Evolutionary conservation across 2,888 invertebrate species (phyloP), one percentile per base, ranked within the genome.

Genomic region (Erebia epiphron): DNA sequence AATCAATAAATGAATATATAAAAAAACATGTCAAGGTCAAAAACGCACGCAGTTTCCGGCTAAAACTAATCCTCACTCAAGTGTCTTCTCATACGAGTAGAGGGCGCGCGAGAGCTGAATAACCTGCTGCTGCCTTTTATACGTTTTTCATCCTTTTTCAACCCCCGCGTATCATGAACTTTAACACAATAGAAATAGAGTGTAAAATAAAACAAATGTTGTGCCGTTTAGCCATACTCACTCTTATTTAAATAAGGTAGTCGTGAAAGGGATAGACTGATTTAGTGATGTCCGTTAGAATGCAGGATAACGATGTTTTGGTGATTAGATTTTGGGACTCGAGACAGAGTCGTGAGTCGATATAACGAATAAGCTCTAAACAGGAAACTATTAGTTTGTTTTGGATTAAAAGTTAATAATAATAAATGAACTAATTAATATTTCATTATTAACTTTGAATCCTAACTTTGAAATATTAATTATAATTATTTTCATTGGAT

Each of bases 171-270:
- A 74, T 62, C 73, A 78, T 74, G 75, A 71, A 82, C 82, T 82
- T 80, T 88, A 87, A 68, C 76, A 35, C 16, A 41, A 77, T 73
- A 65, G n/a, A 0, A 2, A 76, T 83, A 90, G 77, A 78, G 82
- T 78, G 75, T 71, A 86, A 80, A 84, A 76, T 89, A 75, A 69
- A 74, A 73, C 66, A 58, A 69, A 66, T 74, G 75, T 69, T 64
- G 35, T 68, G 71, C 69, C 78, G 79, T 81, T 84, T 84, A 85
- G 83, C 84, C 83, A 83, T 82, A 82, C 83, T 85, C 87, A 91
- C 84, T 88, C 86, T 89, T 91, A 92, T 92, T 92, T 92, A 92
- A 92, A 92, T 92, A 91, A 92, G 91, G 91, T 90, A 92, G 91
- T 89, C 86, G 86, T 72, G 87, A 90, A 81, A 78, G 86, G 80